Evolutionary conservation across 2,888 invertebrate genomes (phyloP).

Genomic region (Apodemia duryi): DNA sequence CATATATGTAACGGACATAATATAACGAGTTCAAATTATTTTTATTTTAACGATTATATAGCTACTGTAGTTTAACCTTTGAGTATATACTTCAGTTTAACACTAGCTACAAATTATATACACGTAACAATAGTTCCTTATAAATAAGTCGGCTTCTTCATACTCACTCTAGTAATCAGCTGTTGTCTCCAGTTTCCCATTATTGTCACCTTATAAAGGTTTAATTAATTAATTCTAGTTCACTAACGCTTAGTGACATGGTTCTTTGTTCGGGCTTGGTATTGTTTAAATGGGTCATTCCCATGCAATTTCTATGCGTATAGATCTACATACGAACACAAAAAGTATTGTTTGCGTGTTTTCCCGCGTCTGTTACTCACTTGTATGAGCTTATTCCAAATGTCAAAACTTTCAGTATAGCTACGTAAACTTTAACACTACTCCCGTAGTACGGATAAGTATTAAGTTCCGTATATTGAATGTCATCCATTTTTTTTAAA

Average conservation of each 20-base stretch:
- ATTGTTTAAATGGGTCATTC: slow-evolving; percentile 1
- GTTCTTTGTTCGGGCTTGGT: neutral
- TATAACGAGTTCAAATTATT: no score
- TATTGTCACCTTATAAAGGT: neutral
- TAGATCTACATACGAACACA: neutral
- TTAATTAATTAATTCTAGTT: slow-evolving; percentile 1
- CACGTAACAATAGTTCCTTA: no score
- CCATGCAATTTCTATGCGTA: slow-evolving; percentile 3
- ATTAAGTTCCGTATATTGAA: no score
- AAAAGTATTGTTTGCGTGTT: neutral
- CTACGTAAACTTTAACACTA: no score
- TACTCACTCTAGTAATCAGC: neutral
- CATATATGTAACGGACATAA: no score
- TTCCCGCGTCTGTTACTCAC: neutral
- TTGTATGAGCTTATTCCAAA: neutral
- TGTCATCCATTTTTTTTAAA: no score
- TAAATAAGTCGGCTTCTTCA: neutral
- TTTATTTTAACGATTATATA: no score
- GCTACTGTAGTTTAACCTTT: no score
- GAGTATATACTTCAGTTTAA: no score
- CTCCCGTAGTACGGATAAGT: no score
- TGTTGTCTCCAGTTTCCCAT: neutral
- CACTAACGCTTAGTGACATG: neutral
- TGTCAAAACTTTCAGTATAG: neutral
- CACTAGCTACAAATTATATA: no score